Percentiles rank a stretch among this genome's conserved stretches.
Conservation (phyloP, 1,140 invertebrate genomes). For the Phthorimaea operculella region DNA sequence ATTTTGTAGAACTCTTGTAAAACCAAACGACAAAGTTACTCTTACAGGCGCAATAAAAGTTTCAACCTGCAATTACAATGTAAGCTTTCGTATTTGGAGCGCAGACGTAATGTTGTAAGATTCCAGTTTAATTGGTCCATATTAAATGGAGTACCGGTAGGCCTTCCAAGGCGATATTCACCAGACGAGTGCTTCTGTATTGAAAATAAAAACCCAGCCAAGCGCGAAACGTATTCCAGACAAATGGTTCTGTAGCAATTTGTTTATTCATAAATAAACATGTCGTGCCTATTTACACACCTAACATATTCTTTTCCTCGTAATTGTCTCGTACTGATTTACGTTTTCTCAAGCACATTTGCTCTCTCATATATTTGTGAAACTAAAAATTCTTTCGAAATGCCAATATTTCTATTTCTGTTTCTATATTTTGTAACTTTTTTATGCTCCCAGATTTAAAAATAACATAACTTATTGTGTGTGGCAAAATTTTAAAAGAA, state of each 20-base stretch:
- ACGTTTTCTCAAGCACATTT: no score
- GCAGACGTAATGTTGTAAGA: background rate
- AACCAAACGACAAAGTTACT: background rate
- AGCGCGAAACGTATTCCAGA: background rate
- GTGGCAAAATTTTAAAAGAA: no score
- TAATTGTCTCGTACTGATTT: no score
- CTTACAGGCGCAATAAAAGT: background rate
- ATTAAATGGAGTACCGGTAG: slow-evolving; percentile 29
- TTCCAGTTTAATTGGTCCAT: slow-evolving; percentile 17
- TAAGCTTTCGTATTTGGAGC: background rate
- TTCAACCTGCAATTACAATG: background rate
- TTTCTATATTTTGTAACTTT: no score
- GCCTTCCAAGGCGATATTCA: slow-evolving; percentile 33
- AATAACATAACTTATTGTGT: no score
- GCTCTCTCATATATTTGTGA: no score
- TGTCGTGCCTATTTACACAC: no score
- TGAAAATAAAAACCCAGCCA: slow-evolving; percentile 1
- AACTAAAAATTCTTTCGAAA: no score
- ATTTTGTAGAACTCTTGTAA: background rate
- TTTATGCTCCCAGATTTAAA: no score
- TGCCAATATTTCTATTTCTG: no score
- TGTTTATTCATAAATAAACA: no score
- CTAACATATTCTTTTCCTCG: no score
- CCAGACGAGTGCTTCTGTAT: slow-evolving; percentile 22
- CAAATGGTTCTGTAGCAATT: background rate